phyloP scores from a whole-genome alignment of 1,140 invertebrate genomes.

The Drosophila ironensis region DNA sequence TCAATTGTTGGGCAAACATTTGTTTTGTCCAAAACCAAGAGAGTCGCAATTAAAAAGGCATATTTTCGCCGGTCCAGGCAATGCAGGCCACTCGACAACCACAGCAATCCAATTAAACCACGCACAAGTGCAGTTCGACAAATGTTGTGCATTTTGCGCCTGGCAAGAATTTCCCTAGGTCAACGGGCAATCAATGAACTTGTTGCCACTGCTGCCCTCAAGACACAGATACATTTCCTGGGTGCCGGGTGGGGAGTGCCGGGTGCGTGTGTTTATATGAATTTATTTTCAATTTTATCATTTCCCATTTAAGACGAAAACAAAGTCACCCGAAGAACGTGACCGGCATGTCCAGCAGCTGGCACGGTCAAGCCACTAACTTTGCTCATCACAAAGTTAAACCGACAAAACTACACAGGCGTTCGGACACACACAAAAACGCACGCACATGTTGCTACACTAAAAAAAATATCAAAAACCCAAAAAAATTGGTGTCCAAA shows the following conservation, averaged over 20 bases:
- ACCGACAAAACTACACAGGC: constrained; percentile 41
- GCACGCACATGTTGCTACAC: not conserved
- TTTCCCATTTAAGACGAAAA: constrained; percentile 79
- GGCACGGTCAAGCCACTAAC: constrained; percentile 64
- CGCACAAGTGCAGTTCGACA: constrained; percentile 10
- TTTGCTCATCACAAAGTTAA: constrained; percentile 71
- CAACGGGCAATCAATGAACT: constrained; percentile 49
- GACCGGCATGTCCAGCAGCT: constrained; percentile 62
- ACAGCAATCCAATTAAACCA: constrained; percentile 27
- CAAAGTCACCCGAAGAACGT: constrained; percentile 73
- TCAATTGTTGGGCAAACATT: too few relatives aligned
- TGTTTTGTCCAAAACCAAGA: not conserved
- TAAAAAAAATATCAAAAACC: not conserved
- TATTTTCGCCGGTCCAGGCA: not conserved
- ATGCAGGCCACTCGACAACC: too few relatives aligned
- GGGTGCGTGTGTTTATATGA: constrained; percentile 34
- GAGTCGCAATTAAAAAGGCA: not conserved
- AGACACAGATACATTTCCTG: constrained; percentile 25
- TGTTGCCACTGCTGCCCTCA: constrained; percentile 27
- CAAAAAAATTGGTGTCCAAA: not conserved
- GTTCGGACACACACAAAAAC: constrained; percentile 2
- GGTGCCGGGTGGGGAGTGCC: not conserved
- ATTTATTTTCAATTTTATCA: constrained; percentile 79
- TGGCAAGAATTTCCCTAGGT: constrained; percentile 17
- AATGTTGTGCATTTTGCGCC: constrained; percentile 23